A percentile compares a stretch with the other conserved stretches of the same genome.
These are phyloP conservation scores for Conistra vaccinii DNA, from an alignment of 2,888 invertebrate genomes.

Conservation along the genomic window DNA sequence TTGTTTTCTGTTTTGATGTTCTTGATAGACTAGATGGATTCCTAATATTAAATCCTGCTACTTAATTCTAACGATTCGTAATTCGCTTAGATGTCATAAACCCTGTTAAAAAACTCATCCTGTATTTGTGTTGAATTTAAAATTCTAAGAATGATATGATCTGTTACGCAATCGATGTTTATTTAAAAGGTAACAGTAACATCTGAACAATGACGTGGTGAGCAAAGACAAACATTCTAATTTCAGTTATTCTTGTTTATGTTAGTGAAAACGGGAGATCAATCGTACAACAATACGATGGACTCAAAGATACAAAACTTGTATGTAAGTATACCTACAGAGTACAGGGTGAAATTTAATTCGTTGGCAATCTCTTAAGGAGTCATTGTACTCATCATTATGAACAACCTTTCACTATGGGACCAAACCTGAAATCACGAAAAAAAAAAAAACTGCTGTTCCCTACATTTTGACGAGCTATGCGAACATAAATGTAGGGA, in stretches of 20 bases:
- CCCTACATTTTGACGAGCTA: no score
- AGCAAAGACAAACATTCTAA: conserved; percentile 30
- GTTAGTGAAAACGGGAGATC: conserved; percentile 20
- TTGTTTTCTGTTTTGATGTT: neutral
- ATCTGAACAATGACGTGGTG: neutral
- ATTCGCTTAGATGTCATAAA: neutral
- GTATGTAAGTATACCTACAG: neutral
- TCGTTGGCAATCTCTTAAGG: no score
- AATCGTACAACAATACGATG: conserved; percentile 4
- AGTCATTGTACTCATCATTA: no score
- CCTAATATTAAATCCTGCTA: neutral
- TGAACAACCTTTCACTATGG: no score
- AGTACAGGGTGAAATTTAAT: no score
- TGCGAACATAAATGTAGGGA: no score
- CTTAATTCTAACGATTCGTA: neutral
- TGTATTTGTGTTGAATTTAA: conserved; percentile 1
- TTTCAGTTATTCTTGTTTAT: conserved; percentile 1
- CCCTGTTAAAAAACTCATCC: neutral
- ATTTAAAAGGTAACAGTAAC: conserved; percentile 13
- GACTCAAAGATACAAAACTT: conserved; percentile 13
- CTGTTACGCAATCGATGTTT: conserved; percentile 5
- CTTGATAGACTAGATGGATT: neutral
- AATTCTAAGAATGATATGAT: conserved; percentile 7
- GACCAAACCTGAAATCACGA: no score
- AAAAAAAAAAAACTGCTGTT: no score